Evolutionary conservation across 2,113 vertebrate genomes (phyloP).

Genomic region (Pagrus major): DNA sequence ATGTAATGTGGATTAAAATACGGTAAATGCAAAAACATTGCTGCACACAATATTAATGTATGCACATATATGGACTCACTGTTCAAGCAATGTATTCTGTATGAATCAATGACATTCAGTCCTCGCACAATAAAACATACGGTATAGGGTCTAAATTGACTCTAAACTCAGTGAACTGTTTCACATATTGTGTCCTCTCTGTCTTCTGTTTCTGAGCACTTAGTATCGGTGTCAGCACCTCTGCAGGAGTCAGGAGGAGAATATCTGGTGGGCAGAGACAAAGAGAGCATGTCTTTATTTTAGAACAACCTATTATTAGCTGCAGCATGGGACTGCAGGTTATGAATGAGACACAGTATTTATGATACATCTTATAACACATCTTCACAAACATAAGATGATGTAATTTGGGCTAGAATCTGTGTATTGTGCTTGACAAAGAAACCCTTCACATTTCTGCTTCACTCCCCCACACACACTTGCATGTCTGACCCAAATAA

Average conservation of each 20-base stretch:
- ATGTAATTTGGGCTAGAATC: neutral
- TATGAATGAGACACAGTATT: slow-evolving; percentile 9
- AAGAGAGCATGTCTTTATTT: slow-evolving; percentile 26
- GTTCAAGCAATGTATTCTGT: neutral
- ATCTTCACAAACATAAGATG: slow-evolving; percentile 5
- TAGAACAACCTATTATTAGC: slow-evolving; percentile 53
- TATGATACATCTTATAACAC: neutral
- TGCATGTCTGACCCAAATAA: slow-evolving; percentile 73
- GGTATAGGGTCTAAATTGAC: neutral
- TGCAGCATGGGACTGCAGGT: neutral
- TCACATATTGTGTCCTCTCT: neutral
- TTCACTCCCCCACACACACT: slow-evolving; percentile 18
- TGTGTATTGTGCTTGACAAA: slow-evolving; percentile 39
- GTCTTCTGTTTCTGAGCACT: neutral
- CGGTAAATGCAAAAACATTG: neutral
- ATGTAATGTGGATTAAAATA: neutral
- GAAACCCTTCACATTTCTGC: slow-evolving; percentile 2
- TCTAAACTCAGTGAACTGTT: neutral
- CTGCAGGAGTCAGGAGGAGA: slow-evolving; percentile 8
- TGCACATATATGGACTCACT: neutral
- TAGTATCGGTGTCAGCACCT: slow-evolving; percentile 18
- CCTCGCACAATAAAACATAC: neutral
- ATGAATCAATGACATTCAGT: neutral
- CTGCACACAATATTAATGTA: neutral
- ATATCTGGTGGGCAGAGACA: slow-evolving; percentile 11